A percentile compares a stretch with the other conserved stretches of the same genome.
phyloP scores from a whole-genome alignment of 2,797 vertebrate species.

The Hybognathus amarus region DNA sequence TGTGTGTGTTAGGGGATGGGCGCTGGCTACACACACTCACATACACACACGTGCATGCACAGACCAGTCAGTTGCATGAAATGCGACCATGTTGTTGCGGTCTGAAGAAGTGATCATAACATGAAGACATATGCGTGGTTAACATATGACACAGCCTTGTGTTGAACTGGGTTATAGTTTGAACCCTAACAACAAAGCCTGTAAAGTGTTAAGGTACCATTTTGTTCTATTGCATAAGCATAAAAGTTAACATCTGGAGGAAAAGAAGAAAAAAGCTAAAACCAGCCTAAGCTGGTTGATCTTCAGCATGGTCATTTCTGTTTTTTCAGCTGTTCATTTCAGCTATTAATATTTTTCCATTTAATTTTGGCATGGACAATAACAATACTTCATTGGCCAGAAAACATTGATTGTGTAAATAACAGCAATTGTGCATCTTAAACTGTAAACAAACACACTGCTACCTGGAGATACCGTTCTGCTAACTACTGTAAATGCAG shows the following conservation, averaged over 20 bases:
- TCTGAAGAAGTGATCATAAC: neutral
- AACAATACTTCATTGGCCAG: neutral
- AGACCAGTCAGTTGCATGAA: neutral
- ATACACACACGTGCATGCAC: too few relatives aligned
- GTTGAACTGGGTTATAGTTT: neutral
- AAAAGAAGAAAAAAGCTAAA: neutral
- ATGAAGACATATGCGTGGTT: neutral
- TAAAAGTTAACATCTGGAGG: neutral
- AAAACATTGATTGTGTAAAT: neutral
- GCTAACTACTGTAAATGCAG: neutral
- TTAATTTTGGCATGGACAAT: neutral
- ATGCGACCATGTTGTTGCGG: neutral
- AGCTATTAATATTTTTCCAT: neutral
- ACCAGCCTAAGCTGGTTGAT: neutral
- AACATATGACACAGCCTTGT: neutral
- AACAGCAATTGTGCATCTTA: neutral
- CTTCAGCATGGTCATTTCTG: neutral
- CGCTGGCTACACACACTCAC: constrained; percentile 64
- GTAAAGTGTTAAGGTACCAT: neutral
- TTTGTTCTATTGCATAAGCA: neutral
- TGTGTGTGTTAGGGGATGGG: constrained; percentile 65
- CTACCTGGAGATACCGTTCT: too few relatives aligned
- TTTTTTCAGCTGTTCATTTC: too few relatives aligned
- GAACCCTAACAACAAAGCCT: neutral
- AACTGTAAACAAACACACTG: neutral